phyloP scores from a whole-genome alignment of 2,888 invertebrate genomes.

The Plemyria rubiginata region DNA sequence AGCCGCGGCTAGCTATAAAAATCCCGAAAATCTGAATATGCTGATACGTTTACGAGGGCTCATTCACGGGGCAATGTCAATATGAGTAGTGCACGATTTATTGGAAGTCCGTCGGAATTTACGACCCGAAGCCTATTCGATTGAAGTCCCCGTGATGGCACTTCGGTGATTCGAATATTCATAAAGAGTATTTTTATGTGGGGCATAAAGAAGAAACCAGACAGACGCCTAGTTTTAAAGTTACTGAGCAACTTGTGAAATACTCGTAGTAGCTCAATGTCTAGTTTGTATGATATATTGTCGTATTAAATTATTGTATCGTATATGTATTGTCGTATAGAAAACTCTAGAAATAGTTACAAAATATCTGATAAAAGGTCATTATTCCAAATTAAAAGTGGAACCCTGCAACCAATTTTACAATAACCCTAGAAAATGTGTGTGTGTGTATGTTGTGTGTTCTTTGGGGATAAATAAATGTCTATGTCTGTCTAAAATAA shows the following conservation, averaged over 20 bases:
- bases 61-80: slow-evolving; percentile 50
- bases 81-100: slow-evolving; percentile 54
- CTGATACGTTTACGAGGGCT: slow-evolving; percentile 39
- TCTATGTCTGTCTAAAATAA: too few species aligned
- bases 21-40: slow-evolving; percentile 40
- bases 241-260: not conserved
- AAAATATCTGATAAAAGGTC: not conserved
- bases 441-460: too few species aligned
- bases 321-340: not conserved
- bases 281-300: not conserved
- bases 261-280: not conserved
- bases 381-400: not conserved
- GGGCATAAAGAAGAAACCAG: slow-evolving; percentile 27
- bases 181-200: slow-evolving; percentile 31
- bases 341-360: not conserved
- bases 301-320: too few species aligned
- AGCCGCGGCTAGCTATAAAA: slow-evolving; percentile 24
- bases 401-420: not conserved
- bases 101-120: slow-evolving; percentile 52
- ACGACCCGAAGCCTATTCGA: slow-evolving; percentile 49
- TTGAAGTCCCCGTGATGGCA: slow-evolving; percentile 47
- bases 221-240: slow-evolving; percentile 9
- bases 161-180: slow-evolving; percentile 43
- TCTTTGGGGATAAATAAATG: too few species aligned
- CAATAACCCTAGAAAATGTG: slow-evolving; percentile 2